Evolutionary conservation across 2,113 vertebrate genomes (phyloP), one percentile per base, ranked within the genome.

Genomic region (Thryonomys swinderianus): DNA sequence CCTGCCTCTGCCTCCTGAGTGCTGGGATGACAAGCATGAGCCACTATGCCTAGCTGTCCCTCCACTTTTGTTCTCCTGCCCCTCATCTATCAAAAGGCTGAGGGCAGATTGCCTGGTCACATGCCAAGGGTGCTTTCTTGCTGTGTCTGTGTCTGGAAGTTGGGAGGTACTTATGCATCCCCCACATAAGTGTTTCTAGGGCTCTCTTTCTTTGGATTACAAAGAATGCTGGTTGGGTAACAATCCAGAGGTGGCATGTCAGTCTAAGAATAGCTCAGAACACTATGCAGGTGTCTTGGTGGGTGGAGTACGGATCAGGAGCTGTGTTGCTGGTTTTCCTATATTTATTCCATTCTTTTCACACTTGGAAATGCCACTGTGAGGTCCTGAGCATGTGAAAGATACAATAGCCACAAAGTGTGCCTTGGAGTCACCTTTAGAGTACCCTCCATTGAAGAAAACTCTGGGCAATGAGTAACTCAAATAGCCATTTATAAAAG

Each of bases 201-300:
- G 71, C 62, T 86, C 21, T 23, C n/a, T 78, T 91, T 95, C 79
- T 91, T 94, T 91, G 62, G 21, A 93, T 53, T 40, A 80, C 45
- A 95, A 94, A 95, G 88, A 79, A 53, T 37, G 64, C 45, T 57
- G 48, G 48, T n/a, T 78, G 59, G 32, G 66, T 91, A 84, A 93
- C 71, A 88, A 5, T 62, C 74, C 25, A 42, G 91, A 91, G 74
- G 73, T 1, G 9, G 42, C 30, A 37, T 17, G 45, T 90, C 80
- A 78, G 45, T 87, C 83, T 81, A 40, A 89, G 53, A 51, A 81
- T 67, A 86, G 88, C 27, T n/a, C 3, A 14, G 94, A 53, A 55
- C 51, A 2, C n/a, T 7, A 32, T 40, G 23, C 55, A 7, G 85
- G 59, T 1, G 1, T 48, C 89, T 74, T 18, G 1, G 59, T 32